These are phyloP conservation scores for Cyanoramphus novaezelandiae DNA, from an alignment of 2,113 vertebrate species.

Conservation along the genomic window DNA sequence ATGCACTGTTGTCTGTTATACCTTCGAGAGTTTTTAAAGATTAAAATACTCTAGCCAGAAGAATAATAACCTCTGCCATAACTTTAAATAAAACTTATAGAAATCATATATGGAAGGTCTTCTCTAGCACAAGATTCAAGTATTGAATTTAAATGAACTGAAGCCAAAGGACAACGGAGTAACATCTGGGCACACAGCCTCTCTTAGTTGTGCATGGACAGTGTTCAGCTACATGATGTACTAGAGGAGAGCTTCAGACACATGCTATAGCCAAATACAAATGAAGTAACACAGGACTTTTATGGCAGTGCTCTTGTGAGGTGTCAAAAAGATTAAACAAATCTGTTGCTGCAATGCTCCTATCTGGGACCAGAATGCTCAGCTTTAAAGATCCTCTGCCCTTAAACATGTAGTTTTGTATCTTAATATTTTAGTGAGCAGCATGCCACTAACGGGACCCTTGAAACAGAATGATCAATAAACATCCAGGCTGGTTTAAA, in stretches of 20 bases:
- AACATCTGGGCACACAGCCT: not conserved
- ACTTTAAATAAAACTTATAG: not conserved
- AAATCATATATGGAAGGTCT: not conserved
- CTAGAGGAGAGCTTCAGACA: not conserved
- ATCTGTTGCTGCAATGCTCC: accelerated
- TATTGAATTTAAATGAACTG: not conserved
- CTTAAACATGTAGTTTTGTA: not conserved
- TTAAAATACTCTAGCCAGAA: not conserved
- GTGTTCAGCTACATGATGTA: not conserved
- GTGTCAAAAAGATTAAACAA: conserved; percentile 11
- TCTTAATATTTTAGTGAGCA: not conserved
- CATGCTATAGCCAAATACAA: conserved; percentile 7
- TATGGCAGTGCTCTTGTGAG: not conserved
- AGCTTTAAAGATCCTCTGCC: not conserved
- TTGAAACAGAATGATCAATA: conserved; percentile 14
- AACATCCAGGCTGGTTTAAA: conserved; percentile 20
- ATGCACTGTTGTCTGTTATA: not conserved
- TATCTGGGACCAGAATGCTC: not conserved
- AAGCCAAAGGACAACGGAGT: not conserved
- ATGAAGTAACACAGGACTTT: not conserved
- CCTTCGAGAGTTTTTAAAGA: not conserved
- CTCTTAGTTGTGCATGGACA: not conserved
- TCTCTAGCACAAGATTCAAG: not conserved
- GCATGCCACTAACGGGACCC: not conserved
- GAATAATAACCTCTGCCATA: not conserved